These are phyloP conservation scores for Caloenas nicobarica DNA, from an alignment of 2,113 vertebrate species.

Conservation along the genomic window DNA sequence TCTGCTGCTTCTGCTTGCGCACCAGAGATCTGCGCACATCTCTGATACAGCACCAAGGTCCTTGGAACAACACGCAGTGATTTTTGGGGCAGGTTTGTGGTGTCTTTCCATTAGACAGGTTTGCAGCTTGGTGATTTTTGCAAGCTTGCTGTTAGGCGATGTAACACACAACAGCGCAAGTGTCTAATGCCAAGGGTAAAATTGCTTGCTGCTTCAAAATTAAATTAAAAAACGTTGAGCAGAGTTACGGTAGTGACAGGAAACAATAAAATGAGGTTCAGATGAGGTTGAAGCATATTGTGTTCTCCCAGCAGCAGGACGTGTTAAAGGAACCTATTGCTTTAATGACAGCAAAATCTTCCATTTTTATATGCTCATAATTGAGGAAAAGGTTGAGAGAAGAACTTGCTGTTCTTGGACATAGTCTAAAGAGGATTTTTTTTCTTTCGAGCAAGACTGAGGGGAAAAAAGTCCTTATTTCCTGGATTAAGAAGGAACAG, in stretches of 20 bases:
- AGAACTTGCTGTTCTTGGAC: background rate
- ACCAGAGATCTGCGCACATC: background rate
- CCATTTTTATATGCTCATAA: background rate
- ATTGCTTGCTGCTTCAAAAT: background rate
- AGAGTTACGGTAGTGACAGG: background rate
- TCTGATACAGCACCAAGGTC: background rate
- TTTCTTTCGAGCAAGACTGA: background rate
- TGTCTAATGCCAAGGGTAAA: background rate
- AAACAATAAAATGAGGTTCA: background rate
- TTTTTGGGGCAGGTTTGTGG: background rate
- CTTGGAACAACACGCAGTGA: background rate
- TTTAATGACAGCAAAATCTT: background rate
- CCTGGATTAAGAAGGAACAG: slow-evolving; percentile 2
- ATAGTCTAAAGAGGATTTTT: background rate
- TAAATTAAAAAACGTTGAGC: background rate
- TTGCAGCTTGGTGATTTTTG: background rate
- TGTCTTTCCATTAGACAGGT: background rate
- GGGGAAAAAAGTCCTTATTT: background rate
- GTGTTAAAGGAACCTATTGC: background rate
- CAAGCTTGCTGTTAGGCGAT: background rate
- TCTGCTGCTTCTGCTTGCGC: background rate
- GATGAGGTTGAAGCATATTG: background rate
- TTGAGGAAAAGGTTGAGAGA: background rate
- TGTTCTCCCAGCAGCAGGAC: background rate
- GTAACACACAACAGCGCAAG: background rate